Conservation (phyloP, 2,888 invertebrate species). For the Lydus trimaculatus region DNA sequence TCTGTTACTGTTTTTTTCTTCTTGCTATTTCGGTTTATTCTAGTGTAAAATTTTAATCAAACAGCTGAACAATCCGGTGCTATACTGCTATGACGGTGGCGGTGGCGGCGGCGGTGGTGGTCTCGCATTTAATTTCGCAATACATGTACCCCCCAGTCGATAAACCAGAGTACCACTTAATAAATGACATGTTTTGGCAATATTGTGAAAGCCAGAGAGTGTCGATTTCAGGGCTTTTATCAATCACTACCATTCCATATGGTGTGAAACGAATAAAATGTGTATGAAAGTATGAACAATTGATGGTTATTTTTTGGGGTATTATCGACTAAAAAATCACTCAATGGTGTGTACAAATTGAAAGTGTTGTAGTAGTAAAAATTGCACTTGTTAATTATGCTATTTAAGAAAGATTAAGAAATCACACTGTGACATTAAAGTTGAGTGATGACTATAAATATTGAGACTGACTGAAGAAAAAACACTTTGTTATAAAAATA, state of each 20-base stretch:
- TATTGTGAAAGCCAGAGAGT: slow-evolving; percentile 42
- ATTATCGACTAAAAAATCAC: slow-evolving; percentile 9
- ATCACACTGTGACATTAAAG: background rate
- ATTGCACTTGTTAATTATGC: background rate
- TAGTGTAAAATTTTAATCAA: slow-evolving; percentile 9
- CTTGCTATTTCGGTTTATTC: background rate
- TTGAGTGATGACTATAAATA: slow-evolving; percentile 43
- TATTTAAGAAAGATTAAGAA: background rate
- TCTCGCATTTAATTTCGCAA: slow-evolving; percentile 27
- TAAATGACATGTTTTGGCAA: slow-evolving; percentile 46
- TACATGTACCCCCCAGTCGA: slow-evolving; percentile 14
- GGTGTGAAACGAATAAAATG: slow-evolving; percentile 52
- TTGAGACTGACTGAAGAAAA: slow-evolving; percentile 37
- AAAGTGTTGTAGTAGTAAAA: background rate
- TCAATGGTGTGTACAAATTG: background rate
- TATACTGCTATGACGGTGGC: background rate
- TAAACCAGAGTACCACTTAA: slow-evolving; percentile 34
- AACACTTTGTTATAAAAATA: slow-evolving; percentile 33
- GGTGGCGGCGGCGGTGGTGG: background rate
- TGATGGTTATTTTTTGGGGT: slow-evolving; percentile 56
- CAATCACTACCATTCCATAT: slow-evolving; percentile 51
- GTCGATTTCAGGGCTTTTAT: slow-evolving; percentile 39
- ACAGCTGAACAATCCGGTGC: slow-evolving; percentile 12
- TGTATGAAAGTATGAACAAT: slow-evolving; percentile 54
- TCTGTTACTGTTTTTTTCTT: background rate